Evolutionary conservation across 92 coral and sea anemone species (phyloP).

Genomic region (Zoanthus sociatus): DNA sequence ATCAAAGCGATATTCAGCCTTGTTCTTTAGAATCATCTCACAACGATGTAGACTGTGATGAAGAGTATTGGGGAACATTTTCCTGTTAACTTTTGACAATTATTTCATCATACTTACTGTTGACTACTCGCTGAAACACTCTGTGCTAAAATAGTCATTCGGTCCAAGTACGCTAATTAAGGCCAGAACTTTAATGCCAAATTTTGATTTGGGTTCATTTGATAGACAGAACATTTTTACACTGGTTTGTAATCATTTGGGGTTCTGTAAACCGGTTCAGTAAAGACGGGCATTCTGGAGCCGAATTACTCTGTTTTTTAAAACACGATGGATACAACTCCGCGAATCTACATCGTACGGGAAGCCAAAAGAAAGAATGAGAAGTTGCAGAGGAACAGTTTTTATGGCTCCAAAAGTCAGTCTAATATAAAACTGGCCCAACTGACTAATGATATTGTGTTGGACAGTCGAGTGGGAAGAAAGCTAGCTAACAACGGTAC

Average conservation of each 20-base stretch:
- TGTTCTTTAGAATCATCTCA: no score
- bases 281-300: not conserved
- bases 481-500: conserved; percentile 27
- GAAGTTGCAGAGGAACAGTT: conserved; percentile 11
- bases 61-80: no score
- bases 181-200: not conserved
- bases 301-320: not conserved
- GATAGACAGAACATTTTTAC: not conserved
- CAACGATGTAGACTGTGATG: no score
- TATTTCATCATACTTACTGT: no score
- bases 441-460: not conserved
- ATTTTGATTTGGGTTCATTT: not conserved
- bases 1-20: no score
- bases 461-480: conserved; percentile 41
- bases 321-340: conserved; percentile 20
- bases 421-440: not conserved
- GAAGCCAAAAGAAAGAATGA: not conserved
- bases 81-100: no score
- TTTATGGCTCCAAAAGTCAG: not conserved
- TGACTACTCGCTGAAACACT: no score
- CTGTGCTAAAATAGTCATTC: no score
- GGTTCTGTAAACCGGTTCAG: not conserved
- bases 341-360: not conserved
- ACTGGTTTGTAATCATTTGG: not conserved
- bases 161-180: no score